These are phyloP conservation scores for Nothocercus julius DNA, from an alignment of 2,113 vertebrate genomes.

Conservation along the genomic window DNA sequence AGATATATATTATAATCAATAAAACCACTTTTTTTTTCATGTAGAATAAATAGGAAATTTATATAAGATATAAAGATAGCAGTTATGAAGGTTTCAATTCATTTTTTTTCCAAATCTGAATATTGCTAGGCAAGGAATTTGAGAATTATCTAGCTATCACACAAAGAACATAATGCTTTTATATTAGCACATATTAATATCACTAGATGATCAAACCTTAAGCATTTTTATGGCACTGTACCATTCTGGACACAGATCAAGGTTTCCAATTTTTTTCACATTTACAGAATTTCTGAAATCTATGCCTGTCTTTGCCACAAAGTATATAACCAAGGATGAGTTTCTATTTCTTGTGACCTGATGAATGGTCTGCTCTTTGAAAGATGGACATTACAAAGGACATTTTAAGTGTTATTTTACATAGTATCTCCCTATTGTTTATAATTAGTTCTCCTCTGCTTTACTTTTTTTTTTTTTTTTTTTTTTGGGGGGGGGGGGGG, in stretches of 20 bases:
- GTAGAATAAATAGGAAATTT: neutral
- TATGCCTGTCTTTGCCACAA: neutral
- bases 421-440: fast-evolving
- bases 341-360: neutral
- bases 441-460: neutral
- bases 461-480: neutral
- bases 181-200: neutral
- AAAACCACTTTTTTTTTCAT: neutral
- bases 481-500: neutral
- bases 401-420: neutral
- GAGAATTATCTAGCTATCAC: neutral
- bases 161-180: neutral
- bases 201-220: neutral
- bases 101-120: neutral
- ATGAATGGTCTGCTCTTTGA: neutral
- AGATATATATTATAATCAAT: neutral
- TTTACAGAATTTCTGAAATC: neutral
- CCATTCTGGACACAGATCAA: neutral
- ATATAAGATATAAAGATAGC: neutral
- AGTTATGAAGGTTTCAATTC: neutral
- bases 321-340: neutral
- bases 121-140: neutral
- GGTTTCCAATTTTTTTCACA: neutral
- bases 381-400: neutral
- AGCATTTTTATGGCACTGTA: neutral